Evolutionary conservation across 2,113 vertebrate species (phyloP), one percentile per base, ranked within the genome.

Genomic region (Chamaea fasciata): DNA sequence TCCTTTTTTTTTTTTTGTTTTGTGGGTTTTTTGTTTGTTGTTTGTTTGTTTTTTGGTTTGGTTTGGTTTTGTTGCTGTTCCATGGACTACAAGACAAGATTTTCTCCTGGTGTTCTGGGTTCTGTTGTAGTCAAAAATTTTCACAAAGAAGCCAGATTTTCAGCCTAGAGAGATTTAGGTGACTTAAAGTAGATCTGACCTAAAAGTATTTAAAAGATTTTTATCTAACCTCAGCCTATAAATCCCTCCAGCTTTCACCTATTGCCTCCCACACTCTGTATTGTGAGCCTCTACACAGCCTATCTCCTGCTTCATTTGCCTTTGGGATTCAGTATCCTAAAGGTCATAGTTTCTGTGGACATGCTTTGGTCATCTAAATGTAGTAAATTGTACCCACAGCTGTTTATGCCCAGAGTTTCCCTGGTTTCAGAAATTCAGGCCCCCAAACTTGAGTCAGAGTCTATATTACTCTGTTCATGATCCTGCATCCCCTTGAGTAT

Each of bases 151-250:
- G 13, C 37, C 3, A 20, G 31, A 75, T 97, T 93, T 92, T 74
- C 73, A 83, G 52, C 70, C 47, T 37, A 75, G 46, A 89, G 64
- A 59, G 47, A 73, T 90, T 76, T 89, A 67, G 21, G 11, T 75
- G 27, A 52, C 91, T 94, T 56, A 85, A 79, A 75, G 23, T 56
- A 85, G 92, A 71, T 62, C 65, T 73, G 57, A 87, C 41, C 56
- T 87, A 42, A 26, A 94, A 89, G 70, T 64, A 85, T 74, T 89
- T 95, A 76, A 73, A 94, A 85, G 37, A 85, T 94, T 14, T 80
- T 85, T 78, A 49, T 92, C 76, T 83, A 88, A 67, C 47, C 44
- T 70, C 26, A 88, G n/a, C 39, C 4, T 71, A 24, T 70, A 71
- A 80, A 83, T 53, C 60, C 68, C 60, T 90, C 14, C 41, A 71